Evolutionary conservation across 2,888 invertebrate genomes (phyloP).

Genomic region (Acleris sparsana): DNA sequence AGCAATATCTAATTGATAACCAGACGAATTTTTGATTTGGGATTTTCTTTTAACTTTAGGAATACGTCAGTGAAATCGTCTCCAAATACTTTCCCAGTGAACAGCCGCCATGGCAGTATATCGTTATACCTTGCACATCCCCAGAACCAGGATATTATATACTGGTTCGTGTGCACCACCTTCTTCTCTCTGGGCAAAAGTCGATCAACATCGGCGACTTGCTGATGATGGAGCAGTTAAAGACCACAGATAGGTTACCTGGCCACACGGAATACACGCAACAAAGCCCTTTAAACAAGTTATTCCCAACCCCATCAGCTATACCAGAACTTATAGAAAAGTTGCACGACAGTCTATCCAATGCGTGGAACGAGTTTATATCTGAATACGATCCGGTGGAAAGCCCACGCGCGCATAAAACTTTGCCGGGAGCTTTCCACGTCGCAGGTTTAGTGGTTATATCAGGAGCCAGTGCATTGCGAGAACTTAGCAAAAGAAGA

Average conservation of each 20-base stretch:
- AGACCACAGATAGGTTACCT: constrained; percentile 62
- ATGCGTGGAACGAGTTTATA: constrained; percentile 91
- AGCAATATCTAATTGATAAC: no score
- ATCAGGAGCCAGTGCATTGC: constrained; percentile 84
- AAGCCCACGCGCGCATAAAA: constrained; percentile 86
- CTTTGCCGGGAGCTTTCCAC: constrained; percentile 83
- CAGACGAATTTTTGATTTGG: background rate
- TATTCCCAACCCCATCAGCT: constrained; percentile 85
- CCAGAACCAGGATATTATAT: constrained; percentile 86
- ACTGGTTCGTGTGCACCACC: constrained; percentile 89
- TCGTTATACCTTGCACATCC: constrained; percentile 85
- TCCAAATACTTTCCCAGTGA: constrained; percentile 89
- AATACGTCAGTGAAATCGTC: constrained; percentile 90
- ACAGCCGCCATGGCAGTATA: constrained; percentile 92
- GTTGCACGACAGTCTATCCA: constrained; percentile 86
- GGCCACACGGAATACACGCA: constrained; percentile 54
- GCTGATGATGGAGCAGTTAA: constrained; percentile 83
- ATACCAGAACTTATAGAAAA: constrained; percentile 87
- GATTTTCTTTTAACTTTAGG: constrained; percentile 74
- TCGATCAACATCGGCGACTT: constrained; percentile 90
- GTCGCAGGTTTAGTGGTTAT: constrained; percentile 86
- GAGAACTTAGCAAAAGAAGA: constrained; percentile 84
- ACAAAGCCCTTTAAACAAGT: constrained; percentile 77
- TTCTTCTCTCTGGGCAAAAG: constrained; percentile 88
- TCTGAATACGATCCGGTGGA: constrained; percentile 91